Conservation (phyloP, 2,888 invertebrate species). For the Toxonevra muliebris region DNA sequence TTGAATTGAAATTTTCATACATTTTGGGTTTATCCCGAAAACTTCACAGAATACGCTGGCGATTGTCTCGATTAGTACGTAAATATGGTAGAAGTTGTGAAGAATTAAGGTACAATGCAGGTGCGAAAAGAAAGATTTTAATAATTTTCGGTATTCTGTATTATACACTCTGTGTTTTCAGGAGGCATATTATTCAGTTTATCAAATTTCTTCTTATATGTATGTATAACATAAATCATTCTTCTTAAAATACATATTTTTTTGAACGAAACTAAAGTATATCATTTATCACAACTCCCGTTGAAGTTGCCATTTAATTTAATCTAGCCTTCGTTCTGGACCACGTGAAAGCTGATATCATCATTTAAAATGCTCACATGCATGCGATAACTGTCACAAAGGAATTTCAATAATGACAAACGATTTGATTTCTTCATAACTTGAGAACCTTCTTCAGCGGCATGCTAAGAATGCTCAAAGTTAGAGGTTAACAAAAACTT, state of each 20-base stretch:
- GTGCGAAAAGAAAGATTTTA: too few species aligned
- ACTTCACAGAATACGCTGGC: too few species aligned
- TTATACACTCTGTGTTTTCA: too few species aligned
- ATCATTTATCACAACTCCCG: slow-evolving; percentile 30
- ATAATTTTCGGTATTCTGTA: too few species aligned
- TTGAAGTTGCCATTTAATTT: slow-evolving; percentile 59
- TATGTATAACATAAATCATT: too few species aligned
- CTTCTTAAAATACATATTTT: slow-evolving; percentile 18
- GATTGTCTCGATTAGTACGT: too few species aligned
- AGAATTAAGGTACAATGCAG: too few species aligned
- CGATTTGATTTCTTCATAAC: slow-evolving; percentile 46
- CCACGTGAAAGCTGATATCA: slow-evolving; percentile 47
- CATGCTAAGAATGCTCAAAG: slow-evolving; percentile 35
- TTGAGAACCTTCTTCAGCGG: slow-evolving; percentile 20
- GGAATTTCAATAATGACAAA: slow-evolving; percentile 63
- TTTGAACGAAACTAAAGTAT: slow-evolving; percentile 18
- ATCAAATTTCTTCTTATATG: too few species aligned
- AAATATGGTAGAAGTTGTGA: too few species aligned
- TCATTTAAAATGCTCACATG: slow-evolving; percentile 39
- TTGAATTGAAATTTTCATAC: too few species aligned
- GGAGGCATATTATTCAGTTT: too few species aligned
- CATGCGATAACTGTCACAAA: slow-evolving; percentile 55
- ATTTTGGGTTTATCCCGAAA: too few species aligned
- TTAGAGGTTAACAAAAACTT: slow-evolving; percentile 44
- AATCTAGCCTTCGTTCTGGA: slow-evolving; percentile 49